Conservation (phyloP, 1,140 invertebrate species). For the Portunus trituberculatus region DNA sequence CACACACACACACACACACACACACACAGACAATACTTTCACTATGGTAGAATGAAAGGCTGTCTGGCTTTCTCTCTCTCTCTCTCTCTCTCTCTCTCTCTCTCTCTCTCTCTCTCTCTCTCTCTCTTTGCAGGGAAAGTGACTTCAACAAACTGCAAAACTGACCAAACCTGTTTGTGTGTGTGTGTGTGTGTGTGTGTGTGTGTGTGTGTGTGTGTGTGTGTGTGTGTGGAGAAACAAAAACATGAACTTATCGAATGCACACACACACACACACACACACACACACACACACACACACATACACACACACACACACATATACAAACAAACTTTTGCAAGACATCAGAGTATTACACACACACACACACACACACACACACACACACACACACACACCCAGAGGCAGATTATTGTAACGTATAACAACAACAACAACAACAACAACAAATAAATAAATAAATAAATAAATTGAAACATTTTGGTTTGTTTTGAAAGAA, state of each 20-base stretch:
- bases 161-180: neutral
- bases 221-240: neutral
- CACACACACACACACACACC: neutral
- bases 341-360: neutral
- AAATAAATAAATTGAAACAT: too few relatives aligned
- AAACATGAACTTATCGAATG: neutral
- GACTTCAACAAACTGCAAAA: neutral
- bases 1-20: neutral
- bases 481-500: too few relatives aligned
- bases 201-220: neutral
- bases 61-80: too few relatives aligned
- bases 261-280: neutral
- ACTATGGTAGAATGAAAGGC: too few relatives aligned
- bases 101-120: neutral
- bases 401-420: neutral
- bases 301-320: slow-evolving; percentile 17
- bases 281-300: slow-evolving; percentile 14
- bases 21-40: too few relatives aligned
- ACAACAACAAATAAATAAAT: neutral
- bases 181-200: neutral
- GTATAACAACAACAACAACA: neutral
- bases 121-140: neutral
- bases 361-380: neutral
- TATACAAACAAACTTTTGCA: neutral
- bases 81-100: neutral